phyloP scores from a whole-genome alignment of 2,797 vertebrate species.

The Cephalopachus bancanus region DNA sequence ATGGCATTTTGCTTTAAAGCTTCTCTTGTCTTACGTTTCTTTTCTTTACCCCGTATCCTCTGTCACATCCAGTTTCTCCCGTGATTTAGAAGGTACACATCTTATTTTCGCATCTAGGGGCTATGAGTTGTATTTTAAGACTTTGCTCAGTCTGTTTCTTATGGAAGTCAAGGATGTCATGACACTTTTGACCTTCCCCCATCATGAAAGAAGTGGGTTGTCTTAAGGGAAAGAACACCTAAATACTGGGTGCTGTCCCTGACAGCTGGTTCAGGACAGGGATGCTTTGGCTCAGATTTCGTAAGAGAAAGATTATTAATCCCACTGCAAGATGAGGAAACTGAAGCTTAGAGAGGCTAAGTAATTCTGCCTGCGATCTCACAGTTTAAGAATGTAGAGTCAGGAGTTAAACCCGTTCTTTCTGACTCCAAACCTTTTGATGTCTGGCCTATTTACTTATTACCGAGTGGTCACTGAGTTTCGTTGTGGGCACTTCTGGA shows the following conservation, averaged over 20 bases:
- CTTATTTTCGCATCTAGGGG: conserved; percentile 52
- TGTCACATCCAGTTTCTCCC: conserved; percentile 42
- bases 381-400: not conserved
- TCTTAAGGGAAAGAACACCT: not conserved
- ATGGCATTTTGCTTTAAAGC: not conserved
- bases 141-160: not conserved
- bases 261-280: not conserved
- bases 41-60: not conserved
- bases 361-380: not conserved
- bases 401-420: conserved; percentile 25
- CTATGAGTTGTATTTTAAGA: conserved; percentile 43
- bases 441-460: conserved; percentile 2
- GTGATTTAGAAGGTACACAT: not conserved
- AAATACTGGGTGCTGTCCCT: not conserved
- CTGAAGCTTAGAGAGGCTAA: not conserved
- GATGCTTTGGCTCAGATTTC: not conserved
- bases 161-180: conserved; percentile 31
- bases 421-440: not conserved
- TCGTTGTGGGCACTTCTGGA: not conserved
- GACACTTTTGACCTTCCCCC: not conserved
- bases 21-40: not conserved
- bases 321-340: not conserved
- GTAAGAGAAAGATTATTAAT: not conserved
- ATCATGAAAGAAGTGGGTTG: not conserved
- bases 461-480: not conserved